Evolutionary conservation across 2,888 invertebrate genomes (phyloP), one percentile per base, ranked within the genome.

Genomic region (Dynastes grantii): DNA sequence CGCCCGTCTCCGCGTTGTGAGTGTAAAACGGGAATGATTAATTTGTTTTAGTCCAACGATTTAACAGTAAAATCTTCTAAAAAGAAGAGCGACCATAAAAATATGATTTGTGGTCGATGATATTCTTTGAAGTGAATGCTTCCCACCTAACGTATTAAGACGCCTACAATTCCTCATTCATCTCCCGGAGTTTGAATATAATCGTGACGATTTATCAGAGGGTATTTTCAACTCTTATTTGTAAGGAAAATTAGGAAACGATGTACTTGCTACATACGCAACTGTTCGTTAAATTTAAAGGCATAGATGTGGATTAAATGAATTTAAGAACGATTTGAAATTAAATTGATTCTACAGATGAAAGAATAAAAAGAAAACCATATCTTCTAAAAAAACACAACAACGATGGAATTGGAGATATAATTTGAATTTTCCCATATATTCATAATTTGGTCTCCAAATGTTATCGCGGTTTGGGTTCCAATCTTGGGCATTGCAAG

Each of bases 31-130:
- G 51, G 16, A 68, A 29, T 68, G 68, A 68, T 68, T 68, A 68
- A 68, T 68, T 29, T 51, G 49, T 51, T 68, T 68, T 49, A 68
- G 40, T 51, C 53, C 27, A n/a, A 63, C 63, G 63, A 63, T 63
- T 63, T 29, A 63, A 63, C 63, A 29, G 63, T 32, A 63, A 63
- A 63, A 63, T 32, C 27, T 63, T 63, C 63, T 63, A 63, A 63
- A 29, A 27, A 32, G 29, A 13, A 32, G 27, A 63, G 63, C 63
- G n/a, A 6, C 32, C 27, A 75, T 71, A 75, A 75, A 75, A 75
- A 45, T 75, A 75, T 75, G 61, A 75, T 75, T 75, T 75, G 73
- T 61, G 73, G 73, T 37, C 11, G 45, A 37, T 27, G 29, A 75
- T 27, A 75, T 75, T 45, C 73, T 75, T 75, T 75, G 61, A 75